Percentiles rank a stretch among this genome's conserved stretches.
Conservation (phyloP, 2,888 invertebrate species). For the Lamellibrachia columna region DNA sequence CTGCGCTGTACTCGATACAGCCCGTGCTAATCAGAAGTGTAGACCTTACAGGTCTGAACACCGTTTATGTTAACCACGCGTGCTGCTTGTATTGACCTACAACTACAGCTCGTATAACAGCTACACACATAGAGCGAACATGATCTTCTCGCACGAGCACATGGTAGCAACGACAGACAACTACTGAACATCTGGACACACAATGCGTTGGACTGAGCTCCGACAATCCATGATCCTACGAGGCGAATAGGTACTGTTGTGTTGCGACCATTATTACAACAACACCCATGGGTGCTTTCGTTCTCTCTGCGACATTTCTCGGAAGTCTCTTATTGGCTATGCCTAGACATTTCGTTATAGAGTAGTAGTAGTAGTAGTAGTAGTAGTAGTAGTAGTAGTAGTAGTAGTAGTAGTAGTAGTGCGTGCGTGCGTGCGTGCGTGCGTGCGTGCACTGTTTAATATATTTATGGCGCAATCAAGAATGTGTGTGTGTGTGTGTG, state of each 20-base stretch:
- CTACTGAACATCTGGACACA: background rate
- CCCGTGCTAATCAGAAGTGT: background rate
- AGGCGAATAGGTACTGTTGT: background rate
- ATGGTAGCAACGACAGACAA: background rate
- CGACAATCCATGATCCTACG: background rate
- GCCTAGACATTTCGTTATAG: background rate
- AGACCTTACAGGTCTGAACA: no score
- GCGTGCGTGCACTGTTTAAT: no score
- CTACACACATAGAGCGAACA: background rate
- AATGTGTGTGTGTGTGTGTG: background rate
- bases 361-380: background rate
- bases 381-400: background rate
- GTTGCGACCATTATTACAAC: background rate
- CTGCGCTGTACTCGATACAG: background rate
- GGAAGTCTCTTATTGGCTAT: background rate
- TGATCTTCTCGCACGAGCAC: background rate
- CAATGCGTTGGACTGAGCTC: background rate
- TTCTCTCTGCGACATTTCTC: background rate
- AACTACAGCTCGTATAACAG: no score
- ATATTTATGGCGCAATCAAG: background rate
- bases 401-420: background rate
- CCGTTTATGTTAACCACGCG: no score
- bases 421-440: background rate
- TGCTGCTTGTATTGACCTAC: no score
- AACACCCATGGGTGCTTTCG: background rate